Base-by-base conservation (phyloP, 2,888 invertebrate genomes). In the Mimas tiliae region DNA sequence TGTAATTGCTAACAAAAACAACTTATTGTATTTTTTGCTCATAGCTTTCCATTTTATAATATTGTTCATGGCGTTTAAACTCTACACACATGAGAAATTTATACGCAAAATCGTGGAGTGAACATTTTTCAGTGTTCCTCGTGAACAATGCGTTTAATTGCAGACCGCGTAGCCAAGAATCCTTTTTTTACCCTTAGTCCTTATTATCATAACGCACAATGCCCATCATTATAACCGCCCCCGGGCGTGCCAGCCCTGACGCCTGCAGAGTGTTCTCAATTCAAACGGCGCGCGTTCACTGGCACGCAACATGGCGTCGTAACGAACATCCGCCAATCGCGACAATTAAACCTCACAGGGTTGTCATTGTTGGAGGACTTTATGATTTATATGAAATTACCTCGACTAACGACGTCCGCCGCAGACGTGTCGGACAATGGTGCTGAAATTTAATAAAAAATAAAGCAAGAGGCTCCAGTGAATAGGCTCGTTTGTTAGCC, bases 191-290 rank as follows among this genome's bases (percentile, higher is more conserved):
- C 52, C 58, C 58, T 58, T 19, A 7, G 38, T 71, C 66, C 70
- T 79, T 79, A 80, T 84, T 83, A 83, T 81, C 77, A 77, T 69
- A 81, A 83, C 81, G 82, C 77, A 89, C 86, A 88, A 87, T 87
- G 82, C 81, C 82, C 85, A 74, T 90, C 88, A 84, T 90, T 90
- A 90, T 82, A 84, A 83, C 80, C 55, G 72, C 83, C 88, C 84
- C 71, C 75, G 71, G 80, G 87, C 83, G 66, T 69, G 77, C 71
- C 81, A 83, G 72, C 86, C 87, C 84, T 86, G 78, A 74, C 72
- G 73, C 75, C 71, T 70, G 72, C 71, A 79, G 73, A 70, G 76
- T 75, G 73, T 79, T 82, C 80, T 72, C 80, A 77, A 84, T 88
- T 86, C 79, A 81, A 87, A 85, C 84, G 81, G 74, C 78, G 79